These are phyloP conservation scores for Spicauda simplicius DNA, from an alignment of 2,888 invertebrate species.

Conservation along the genomic window DNA sequence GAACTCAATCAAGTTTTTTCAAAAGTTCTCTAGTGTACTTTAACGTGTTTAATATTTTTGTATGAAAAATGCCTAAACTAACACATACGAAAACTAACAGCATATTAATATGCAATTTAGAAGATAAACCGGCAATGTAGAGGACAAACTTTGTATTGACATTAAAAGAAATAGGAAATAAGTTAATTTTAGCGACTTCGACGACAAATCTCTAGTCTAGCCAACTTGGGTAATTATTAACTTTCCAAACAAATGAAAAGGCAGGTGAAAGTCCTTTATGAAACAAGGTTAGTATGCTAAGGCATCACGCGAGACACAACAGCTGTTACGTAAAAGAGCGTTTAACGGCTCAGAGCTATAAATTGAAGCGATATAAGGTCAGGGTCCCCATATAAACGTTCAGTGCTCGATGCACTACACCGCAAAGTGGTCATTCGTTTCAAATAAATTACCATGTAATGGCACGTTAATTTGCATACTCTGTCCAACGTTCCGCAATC, in stretches of 20 bases:
- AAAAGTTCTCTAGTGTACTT: constrained; percentile 6
- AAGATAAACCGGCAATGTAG: not conserved
- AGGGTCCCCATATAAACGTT: constrained; percentile 82
- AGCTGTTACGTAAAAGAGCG: constrained; percentile 81
- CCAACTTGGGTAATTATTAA: constrained; percentile 33
- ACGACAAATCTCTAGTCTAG: constrained; percentile 31
- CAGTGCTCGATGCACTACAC: constrained; percentile 80
- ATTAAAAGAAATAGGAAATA: not conserved
- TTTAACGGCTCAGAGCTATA: constrained; percentile 78
- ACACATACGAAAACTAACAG: not conserved
- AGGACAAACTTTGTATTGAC: no score
- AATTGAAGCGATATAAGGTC: constrained; percentile 84
- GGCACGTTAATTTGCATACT: constrained; percentile 84
- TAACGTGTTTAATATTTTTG: not conserved
- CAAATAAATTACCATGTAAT: constrained; percentile 85
- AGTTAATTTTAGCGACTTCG: not conserved
- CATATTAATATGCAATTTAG: not conserved
- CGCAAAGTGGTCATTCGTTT: constrained; percentile 85
- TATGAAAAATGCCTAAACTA: not conserved
- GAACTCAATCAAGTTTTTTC: constrained; percentile 44
- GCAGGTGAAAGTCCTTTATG: constrained; percentile 72
- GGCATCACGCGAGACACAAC: constrained; percentile 68
- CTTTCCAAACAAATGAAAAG: constrained; percentile 53
- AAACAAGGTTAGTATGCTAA: constrained; percentile 69
- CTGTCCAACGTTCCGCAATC: constrained; percentile 56